These are phyloP conservation scores for Acronicta leporina DNA, from an alignment of 2,888 invertebrate genomes.

Conservation along the genomic window DNA sequence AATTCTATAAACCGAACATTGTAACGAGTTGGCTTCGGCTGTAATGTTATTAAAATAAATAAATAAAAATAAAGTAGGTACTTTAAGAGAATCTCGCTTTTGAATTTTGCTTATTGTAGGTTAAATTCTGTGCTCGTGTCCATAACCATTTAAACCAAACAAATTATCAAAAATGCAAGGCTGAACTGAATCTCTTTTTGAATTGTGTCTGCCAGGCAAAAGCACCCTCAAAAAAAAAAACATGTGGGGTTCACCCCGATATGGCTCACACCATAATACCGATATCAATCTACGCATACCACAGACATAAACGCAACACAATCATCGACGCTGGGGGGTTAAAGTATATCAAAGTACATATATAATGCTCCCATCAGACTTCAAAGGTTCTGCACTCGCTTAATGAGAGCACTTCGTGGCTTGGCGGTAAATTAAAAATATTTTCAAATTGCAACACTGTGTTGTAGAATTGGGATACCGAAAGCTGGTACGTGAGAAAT, in stretches of 20 bases:
- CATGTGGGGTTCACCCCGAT: not conserved
- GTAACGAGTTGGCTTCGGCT: too few species aligned
- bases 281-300: slow-evolving; percentile 41
- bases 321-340: slow-evolving; percentile 47
- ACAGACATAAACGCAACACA: slow-evolving; percentile 41
- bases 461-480: slow-evolving; percentile 50
- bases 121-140: too few species aligned
- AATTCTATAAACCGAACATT: too few species aligned
- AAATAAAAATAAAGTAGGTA: too few species aligned
- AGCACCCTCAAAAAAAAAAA: slow-evolving; percentile 3
- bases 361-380: slow-evolving; percentile 61
- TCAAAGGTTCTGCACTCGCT: slow-evolving; percentile 69
- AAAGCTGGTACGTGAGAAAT: slow-evolving; percentile 28
- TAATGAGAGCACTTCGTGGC: slow-evolving; percentile 69
- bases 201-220: not conserved
- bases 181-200: not conserved
- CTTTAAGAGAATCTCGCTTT: too few species aligned
- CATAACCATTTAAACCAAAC: not conserved
- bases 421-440: slow-evolving; percentile 77
- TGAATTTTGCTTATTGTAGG: too few species aligned
- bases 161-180: not conserved
- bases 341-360: slow-evolving; percentile 47
- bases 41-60: too few species aligned
- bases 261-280: slow-evolving; percentile 7
- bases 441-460: slow-evolving; percentile 69